A percentile compares a stretch with the other conserved stretches of the same genome.
These are phyloP conservation scores for Strigamia crassipes DNA, from an alignment of 2,888 invertebrate species.

Conservation along the genomic window DNA sequence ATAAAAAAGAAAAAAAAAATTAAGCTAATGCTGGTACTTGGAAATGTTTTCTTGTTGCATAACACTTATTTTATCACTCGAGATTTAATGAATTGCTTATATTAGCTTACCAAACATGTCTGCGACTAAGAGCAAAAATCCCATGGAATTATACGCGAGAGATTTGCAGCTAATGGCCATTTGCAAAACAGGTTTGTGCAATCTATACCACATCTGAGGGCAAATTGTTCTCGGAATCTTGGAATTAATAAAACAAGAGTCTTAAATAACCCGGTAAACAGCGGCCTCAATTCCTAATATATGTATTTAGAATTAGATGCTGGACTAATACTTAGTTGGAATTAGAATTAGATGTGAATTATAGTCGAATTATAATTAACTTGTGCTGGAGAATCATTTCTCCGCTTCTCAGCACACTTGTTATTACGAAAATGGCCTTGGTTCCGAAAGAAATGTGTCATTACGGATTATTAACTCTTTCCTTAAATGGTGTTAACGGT, in stretches of 20 bases:
- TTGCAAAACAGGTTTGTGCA: slow-evolving; percentile 23
- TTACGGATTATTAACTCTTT: no score
- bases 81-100: slow-evolving; percentile 28
- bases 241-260: slow-evolving; percentile 33
- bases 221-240: slow-evolving; percentile 18
- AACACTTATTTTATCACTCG: slow-evolving; percentile 32
- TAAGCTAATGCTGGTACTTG: not conserved
- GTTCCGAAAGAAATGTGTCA: no score
- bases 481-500: no score
- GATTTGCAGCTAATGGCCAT: slow-evolving; percentile 8
- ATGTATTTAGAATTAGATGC: slow-evolving; percentile 16
- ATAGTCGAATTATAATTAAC: not conserved
- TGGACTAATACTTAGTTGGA: not conserved
- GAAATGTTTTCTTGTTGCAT: not conserved
- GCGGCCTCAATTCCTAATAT: not conserved
- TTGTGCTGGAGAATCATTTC: no score
- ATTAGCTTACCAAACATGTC: slow-evolving; percentile 6
- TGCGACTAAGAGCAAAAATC: not conserved
- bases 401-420: no score
- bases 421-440: no score
- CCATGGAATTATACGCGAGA: not conserved
- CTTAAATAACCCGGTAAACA: not conserved
- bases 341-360: slow-evolving; percentile 1
- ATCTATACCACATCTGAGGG: slow-evolving; percentile 32
- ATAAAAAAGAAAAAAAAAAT: slow-evolving; percentile 4